Evolutionary conservation across 2,797 vertebrate genomes (phyloP), one percentile per base, ranked within the genome.

Genomic region (Mormyrops attenuatus): DNA sequence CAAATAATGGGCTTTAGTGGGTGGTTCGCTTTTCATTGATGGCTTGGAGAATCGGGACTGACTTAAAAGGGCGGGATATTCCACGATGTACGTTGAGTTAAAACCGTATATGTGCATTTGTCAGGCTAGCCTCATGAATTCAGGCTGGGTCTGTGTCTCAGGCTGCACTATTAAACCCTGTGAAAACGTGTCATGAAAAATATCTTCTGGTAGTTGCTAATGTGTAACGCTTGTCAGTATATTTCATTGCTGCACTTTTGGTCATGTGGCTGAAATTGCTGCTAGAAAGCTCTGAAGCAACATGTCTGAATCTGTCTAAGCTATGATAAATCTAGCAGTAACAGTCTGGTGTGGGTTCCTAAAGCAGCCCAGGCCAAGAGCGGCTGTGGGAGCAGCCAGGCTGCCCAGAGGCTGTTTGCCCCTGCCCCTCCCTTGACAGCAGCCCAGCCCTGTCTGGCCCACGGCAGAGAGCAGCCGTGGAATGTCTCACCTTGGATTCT

Each of bases 401-500:
- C 73, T 44, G 17, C 17, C 73, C 3, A 0, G 13, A 44, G 38
- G 26, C 22, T 8, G 73, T 15, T 3, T 41, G 15, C 4, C 30
- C 8, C 69, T n/a, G 20, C 5, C 60, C 34, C 66, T 3, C 15
- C 13, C 15, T 7, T 15, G 82, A 17, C 20, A 26, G 20, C 7
- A 91, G 91, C 89, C 85, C 60, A 87, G 53, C 88, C 77, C 89
- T 91, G 90, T 92, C 90, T 91, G 53, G 90, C 90, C 87, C 38
- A 26, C 49, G 87, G 88, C 89, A 90, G 66, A 88, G 90, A 92
- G 90, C 55, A 85, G 88, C 88, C 50, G 22, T 90, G 90, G 91
- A 92, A 92, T 91, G 89, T 91, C 91, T 91, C 77, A 89, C 89
- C 90, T 63, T 60, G 63, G 77, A 44, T 91, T 90, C 88, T 30